Base-by-base conservation (phyloP, 2,797 vertebrate species). In the Megaceryle alcyon region DNA sequence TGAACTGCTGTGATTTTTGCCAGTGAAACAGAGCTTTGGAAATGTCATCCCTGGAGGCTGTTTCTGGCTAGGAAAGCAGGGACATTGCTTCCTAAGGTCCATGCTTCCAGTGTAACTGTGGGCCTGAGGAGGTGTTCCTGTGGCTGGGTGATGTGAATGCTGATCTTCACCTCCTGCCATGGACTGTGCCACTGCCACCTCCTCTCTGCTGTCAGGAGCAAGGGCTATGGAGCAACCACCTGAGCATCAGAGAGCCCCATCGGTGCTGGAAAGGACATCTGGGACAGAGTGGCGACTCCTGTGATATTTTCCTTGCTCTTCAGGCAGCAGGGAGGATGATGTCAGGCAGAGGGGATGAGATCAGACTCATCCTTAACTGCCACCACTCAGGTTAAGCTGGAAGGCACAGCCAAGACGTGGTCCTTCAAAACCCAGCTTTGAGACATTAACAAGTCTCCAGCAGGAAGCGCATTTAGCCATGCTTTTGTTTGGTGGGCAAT, bases 71-170 rank as follows among this genome's bases (percentile, higher is more conserved):
- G 31, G 21, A 71, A 78, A 65, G 37, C 20, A 65, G 28, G 25
- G 39, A 28, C 10, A 25, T 0, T 1, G 1, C 10, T 65, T 71
- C 46, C 39, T 21, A 19, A 66, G 20, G n/a, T 16, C 25, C 59
- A 28, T 49, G 31, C 5, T 35, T 60, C 17, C 68, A 48, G 0
- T 2, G 44, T 5, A 7, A 28, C 51, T 8, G 17, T 1, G 8
- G 17, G 11, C 9, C 78, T 44, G 56, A 57, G 60, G 31, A 63
- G 35, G 4, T 68, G n/a, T 26, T 80, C 17, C 41, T 44, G 23
- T 0, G 0, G 48, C n/a, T 3, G 0, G 21, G 9, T 3, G 29
- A 65, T 3, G 5, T 0, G 2, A 23, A 5, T 28, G 13, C 21
- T 70, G 71, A 46, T 72, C 71, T 64, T 37, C 17, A 26, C 6